Conservation (phyloP, 2,113 vertebrate species). For the Eupsittula cactorum region DNA sequence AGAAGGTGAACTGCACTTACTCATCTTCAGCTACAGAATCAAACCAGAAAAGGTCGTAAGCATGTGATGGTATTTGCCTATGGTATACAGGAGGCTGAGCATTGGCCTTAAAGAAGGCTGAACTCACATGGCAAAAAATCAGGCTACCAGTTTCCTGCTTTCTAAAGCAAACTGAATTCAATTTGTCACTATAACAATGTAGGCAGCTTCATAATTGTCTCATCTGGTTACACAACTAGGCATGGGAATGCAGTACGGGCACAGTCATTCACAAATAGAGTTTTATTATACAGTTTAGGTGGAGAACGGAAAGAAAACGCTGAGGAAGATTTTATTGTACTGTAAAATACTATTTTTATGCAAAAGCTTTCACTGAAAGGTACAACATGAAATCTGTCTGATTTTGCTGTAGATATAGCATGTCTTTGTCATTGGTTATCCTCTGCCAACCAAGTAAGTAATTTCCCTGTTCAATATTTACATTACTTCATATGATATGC, state of each 20-base stretch:
- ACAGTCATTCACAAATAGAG: neutral
- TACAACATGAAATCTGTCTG: neutral
- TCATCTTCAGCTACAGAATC: neutral
- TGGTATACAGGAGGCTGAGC: neutral
- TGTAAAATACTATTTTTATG: neutral
- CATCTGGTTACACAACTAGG: neutral
- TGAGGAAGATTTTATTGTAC: neutral
- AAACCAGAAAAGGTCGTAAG: constrained; percentile 28
- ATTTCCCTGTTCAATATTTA: neutral
- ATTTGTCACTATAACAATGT: neutral
- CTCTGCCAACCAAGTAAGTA: neutral
- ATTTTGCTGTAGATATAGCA: neutral
- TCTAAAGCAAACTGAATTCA: neutral
- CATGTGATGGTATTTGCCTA: neutral
- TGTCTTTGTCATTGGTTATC: neutral
- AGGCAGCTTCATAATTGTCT: neutral
- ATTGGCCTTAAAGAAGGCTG: neutral
- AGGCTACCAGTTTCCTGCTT: neutral
- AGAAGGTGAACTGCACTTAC: constrained; percentile 11
- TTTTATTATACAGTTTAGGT: neutral
- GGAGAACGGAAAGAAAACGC: neutral
- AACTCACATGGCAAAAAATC: neutral
- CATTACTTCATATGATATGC: neutral
- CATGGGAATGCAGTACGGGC: neutral
- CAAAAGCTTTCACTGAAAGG: neutral